Evolutionary conservation across 1,140 invertebrate species (phyloP), one percentile per base, ranked within the genome.

Genomic region (Heliconius eleuchia): DNA sequence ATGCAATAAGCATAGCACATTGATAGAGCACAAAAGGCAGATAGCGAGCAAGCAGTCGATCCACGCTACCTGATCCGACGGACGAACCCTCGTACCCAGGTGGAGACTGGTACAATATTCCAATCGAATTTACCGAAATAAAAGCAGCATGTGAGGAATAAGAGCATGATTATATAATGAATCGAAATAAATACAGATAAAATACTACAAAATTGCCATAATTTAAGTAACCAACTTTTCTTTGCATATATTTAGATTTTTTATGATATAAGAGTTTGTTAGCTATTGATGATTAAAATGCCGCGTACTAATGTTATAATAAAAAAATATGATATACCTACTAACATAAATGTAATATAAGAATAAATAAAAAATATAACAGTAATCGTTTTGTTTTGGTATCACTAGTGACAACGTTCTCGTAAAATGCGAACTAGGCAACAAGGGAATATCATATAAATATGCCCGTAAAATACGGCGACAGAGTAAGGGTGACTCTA

Each of bases 1-100:
- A 94, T 94, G 92, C 90, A 95, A 83, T 77, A 95, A 93, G 90
- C 94, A 95, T 79, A 95, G 86, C 82, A 94, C 88, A 93, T 95
- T 94, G 85, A 95, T 86, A 77, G 94, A 95, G 86, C 94, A 95
- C 86, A 95, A 90, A 34, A 95, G 91, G 86, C 92, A 94, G 82
- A 94, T 88, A 90, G 93, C 94, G 88, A 95, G 91, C 90, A 95
- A 92, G 91, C 94, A 95, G 88, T 95, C 94, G 83, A 95, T 87
- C 94, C 94, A 95, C 91, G 91, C 93, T 95, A 95, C 94, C 94
- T 94, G 92, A 87, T 91, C 88, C 84, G 89, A 93, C 91, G 91
- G 88, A 91, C 92, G 91, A 93, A 91, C 91, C 74, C 93, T 83
- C 85, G 87, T 80, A 77, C 93, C 93, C 89, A 95, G 90, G 86